Evolutionary conservation across 2,113 vertebrate species (phyloP).

Genomic region (Ranitomeya imitator): DNA sequence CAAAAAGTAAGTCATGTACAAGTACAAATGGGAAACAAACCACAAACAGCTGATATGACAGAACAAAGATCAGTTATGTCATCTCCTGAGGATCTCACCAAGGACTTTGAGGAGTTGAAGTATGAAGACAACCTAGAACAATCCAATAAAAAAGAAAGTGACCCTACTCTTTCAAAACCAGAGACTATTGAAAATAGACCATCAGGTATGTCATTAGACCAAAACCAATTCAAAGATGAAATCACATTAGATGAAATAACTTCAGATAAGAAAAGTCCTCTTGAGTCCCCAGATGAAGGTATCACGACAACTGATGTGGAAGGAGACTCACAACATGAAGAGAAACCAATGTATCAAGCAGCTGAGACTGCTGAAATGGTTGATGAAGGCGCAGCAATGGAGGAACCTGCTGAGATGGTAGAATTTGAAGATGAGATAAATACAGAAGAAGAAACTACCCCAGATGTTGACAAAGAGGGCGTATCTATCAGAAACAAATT

Average conservation of each 20-base stretch:
- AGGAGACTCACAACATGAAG: conserved; percentile 67
- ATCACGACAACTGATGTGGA: conserved; percentile 65
- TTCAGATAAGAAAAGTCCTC: conserved; percentile 64
- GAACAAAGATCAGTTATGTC: conserved; percentile 84
- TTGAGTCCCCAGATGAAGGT: conserved; percentile 67
- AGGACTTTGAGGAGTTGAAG: conserved; percentile 92
- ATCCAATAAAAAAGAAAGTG: conserved; percentile 55
- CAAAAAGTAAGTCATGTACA: conserved; percentile 69
- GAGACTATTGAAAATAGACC: conserved; percentile 56
- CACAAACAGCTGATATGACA: conserved; percentile 63
- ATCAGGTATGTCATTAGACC: conserved; percentile 53
- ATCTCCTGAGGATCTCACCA: conserved; percentile 94
- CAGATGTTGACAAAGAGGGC: conserved; percentile 53
- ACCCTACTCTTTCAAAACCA: conserved; percentile 56
- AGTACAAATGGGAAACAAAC: conserved; percentile 63
- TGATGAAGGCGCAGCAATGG: conserved; percentile 70
- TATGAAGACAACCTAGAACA: conserved; percentile 73
- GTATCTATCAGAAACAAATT: conserved; percentile 64
- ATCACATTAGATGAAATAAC: conserved; percentile 56
- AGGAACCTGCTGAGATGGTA: conserved; percentile 67
- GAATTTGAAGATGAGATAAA: conserved; percentile 63
- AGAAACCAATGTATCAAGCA: conserved; percentile 61
- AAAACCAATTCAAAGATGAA: conserved; percentile 58
- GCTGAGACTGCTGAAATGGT: conserved; percentile 61
- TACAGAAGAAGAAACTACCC: conserved; percentile 64